Base-by-base conservation (phyloP, 2,113 vertebrate species). In the Serinus canaria region DNA sequence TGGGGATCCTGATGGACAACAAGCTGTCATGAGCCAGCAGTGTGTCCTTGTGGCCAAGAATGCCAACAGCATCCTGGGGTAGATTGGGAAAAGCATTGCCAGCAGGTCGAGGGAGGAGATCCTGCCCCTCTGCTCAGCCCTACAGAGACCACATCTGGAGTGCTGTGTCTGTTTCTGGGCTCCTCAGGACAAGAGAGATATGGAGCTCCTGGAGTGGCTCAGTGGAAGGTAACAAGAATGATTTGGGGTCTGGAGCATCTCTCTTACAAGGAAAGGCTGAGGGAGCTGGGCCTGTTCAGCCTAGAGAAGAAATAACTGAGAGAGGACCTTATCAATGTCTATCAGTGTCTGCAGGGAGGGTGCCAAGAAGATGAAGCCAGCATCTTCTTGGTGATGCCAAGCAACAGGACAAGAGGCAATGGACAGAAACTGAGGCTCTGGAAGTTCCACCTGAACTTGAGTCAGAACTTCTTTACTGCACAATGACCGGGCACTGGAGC, bases 401-500 rank as follows among this genome's bases (percentile, higher is more conserved):
- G 59, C 27, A 66, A 33, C 6, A 43, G 75, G 22, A 31, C 50
- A 73, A 43, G 21, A 64, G 17, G 43, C 30, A 35, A 13, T 1
- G 4, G 59, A 0, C 43, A 73, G 67, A 58, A 80, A 58, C 7
- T 43, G 35, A 50, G 37, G 6, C 8, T 13, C 33, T 11, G 25
- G 4, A 37, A 64, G n/a, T 56, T 41, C 16, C 49, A 49, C 9
- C 27, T 50, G 76, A 49, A 28, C 15, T 6, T 8, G 52, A 28
- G 10, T 20, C 21, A 55, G 77, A 67, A 67, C 33, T 37, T 28
- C 37, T 43, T 56, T 22, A 24, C 12, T 37, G 44, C 1, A 0
- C 1, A 0, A 12, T 56, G 30, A 41, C 41, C 0, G 0, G 46
- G 33, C 17, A 19, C 37, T 74, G 19, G 28, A 74, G 15, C 27